phyloP scores from a whole-genome alignment of 2,113 vertebrate species.

The Hyperopisus bebe region DNA sequence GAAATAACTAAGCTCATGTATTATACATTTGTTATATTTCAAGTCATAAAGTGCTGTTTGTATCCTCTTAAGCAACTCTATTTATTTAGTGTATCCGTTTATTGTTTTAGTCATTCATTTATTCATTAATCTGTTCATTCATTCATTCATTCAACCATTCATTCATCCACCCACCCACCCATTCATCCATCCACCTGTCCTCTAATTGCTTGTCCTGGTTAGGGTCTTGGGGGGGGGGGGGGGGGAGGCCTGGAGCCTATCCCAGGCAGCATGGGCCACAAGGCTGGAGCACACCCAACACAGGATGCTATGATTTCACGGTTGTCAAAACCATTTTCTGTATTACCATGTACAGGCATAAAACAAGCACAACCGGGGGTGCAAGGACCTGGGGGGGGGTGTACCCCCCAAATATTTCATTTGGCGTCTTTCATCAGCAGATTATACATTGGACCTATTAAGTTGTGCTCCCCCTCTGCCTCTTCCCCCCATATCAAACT shows the following conservation, averaged over 20 bases:
- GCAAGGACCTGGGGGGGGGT: background rate
- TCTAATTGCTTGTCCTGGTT: background rate
- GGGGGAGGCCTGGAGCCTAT: background rate
- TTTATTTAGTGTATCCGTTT: background rate
- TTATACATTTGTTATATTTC: background rate
- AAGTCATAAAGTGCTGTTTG: background rate
- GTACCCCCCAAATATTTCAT: background rate
- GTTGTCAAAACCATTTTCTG: background rate
- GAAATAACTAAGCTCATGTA: background rate
- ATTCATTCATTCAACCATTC: background rate
- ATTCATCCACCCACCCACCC: background rate
- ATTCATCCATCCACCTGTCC: background rate
- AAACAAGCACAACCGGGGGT: background rate
- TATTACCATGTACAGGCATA: background rate
- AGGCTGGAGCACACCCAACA: background rate
- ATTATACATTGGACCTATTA: background rate
- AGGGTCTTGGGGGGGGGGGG: background rate
- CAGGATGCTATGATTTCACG: background rate
- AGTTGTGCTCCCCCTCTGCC: background rate
- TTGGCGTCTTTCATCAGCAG: background rate
- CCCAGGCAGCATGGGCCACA: background rate
- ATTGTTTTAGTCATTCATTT: background rate
- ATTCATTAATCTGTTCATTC: background rate
- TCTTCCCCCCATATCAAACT: background rate
- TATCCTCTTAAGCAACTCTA: background rate